Conservation (phyloP, 2,888 invertebrate genomes). For the Tetranychus truncatus region DNA sequence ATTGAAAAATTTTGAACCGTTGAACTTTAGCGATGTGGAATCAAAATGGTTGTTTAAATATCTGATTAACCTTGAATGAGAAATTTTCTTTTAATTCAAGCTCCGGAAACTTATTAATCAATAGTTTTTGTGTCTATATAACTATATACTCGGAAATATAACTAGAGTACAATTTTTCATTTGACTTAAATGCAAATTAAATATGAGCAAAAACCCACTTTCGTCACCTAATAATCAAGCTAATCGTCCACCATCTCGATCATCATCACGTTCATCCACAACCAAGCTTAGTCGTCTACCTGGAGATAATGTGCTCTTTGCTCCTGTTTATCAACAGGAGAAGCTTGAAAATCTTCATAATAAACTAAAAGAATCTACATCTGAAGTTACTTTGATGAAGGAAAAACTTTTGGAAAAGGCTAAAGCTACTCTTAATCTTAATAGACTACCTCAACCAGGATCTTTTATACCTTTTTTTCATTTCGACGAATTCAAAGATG, state of each 20-base stretch:
- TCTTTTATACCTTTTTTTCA: constrained; percentile 9
- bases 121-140: no score
- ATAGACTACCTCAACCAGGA: not conserved
- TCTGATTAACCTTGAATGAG: no score
- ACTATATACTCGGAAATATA: no score
- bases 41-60: no score
- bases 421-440: not conserved
- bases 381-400: not conserved
- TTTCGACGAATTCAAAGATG: constrained; percentile 6
- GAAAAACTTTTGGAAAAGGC: constrained; percentile 8
- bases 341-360: not conserved
- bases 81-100: no score
- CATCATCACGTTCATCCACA: not conserved
- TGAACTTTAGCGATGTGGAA: no score
- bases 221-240: not conserved
- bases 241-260: not conserved
- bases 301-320: constrained; percentile 2
- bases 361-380: not conserved
- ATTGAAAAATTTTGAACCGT: no score
- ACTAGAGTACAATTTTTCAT: no score
- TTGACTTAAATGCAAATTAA: no score
- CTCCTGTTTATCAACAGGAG: not conserved
- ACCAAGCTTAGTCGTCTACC: not conserved
- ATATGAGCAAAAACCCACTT: not conserved
- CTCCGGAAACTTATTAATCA: no score